Conservation (phyloP, 2,888 invertebrate genomes). For the Troilus luridus region DNA sequence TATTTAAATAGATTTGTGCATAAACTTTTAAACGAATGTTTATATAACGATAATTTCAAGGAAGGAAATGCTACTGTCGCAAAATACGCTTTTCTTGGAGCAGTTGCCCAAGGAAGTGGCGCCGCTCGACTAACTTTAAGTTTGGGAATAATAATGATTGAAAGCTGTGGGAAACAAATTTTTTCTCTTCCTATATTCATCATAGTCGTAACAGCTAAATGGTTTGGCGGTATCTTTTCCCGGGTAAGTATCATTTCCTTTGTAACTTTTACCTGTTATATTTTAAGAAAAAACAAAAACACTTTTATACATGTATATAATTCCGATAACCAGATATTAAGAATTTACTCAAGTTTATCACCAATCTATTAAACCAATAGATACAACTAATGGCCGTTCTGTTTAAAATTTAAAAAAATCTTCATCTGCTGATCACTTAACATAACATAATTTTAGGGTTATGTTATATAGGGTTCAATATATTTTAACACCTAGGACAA, state of each 20-base stretch:
- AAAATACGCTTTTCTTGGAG: constrained; percentile 76
- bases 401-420: too few relatives aligned
- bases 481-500: too few relatives aligned
- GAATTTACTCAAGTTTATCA: too few relatives aligned
- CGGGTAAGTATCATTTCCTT: constrained; percentile 69
- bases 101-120: constrained; percentile 74
- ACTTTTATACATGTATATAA: too few relatives aligned
- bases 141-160: constrained; percentile 76
- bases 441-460: too few relatives aligned
- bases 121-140: constrained; percentile 76
- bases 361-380: too few relatives aligned
- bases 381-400: too few relatives aligned
- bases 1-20: not conserved
- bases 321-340: too few relatives aligned
- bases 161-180: constrained; percentile 75
- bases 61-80: not conserved
- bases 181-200: constrained; percentile 77
- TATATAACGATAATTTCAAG: not conserved
- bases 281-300: too few relatives aligned
- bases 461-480: too few relatives aligned
- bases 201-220: constrained; percentile 74
- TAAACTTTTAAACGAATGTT: not conserved
- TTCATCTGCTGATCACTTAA: too few relatives aligned
- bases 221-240: constrained; percentile 76
- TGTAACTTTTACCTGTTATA: constrained; percentile 29